Evolutionary conservation across 2,113 vertebrate genomes (phyloP), one percentile per base, ranked within the genome.

Genomic region (Eublepharis macularius): DNA sequence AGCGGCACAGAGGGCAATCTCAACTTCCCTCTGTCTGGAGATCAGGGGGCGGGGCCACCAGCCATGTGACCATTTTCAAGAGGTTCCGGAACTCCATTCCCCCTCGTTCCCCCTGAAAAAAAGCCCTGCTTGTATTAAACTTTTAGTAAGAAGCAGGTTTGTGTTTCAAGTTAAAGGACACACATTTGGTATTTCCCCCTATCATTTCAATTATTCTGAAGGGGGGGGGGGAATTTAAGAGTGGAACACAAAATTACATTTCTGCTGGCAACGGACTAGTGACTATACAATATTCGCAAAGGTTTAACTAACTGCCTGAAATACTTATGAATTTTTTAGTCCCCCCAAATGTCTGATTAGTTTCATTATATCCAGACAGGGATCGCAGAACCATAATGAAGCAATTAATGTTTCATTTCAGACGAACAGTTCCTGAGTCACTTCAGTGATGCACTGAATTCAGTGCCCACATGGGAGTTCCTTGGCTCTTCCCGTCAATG

Each of bases 351-450:
- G 57, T 76, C 77, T 83, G 49, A 83, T 19, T 51, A 88, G 68
- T 80, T 92, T 92, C 91, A 92, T 94, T 93, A 91, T 91, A 88
- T 78, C 85, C 21, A 81, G 54, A 39, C 79, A 90, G 63, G 63
- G 68, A 65, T 92, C 94, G 87, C 88, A 70, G 93, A 94, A 94
- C 81, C 63, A 92, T 81, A 60, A 76, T 75, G 43, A 90, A 66
- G 32, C 51, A 80, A 60, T 95, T 88, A 94, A 95, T 94, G 92
- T 95, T 95, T 94, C 57, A 94, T 93, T 54, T 86, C 74, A 49
- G 88, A 83, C 81, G 86, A 88, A 93, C 86, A 68, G 47, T 76
- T 83, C 72, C n/a, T 45, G 17, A 75, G 70, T 83, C n/a, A 32
- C 21, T 57, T 75, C 24, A 63, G 29, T 41, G 49, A 82, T 82